Percentiles rank a stretch among this genome's conserved stretches.
Evolutionary conservation across 1,140 invertebrate species (phyloP).

Genomic region (Artemia franciscana): DNA sequence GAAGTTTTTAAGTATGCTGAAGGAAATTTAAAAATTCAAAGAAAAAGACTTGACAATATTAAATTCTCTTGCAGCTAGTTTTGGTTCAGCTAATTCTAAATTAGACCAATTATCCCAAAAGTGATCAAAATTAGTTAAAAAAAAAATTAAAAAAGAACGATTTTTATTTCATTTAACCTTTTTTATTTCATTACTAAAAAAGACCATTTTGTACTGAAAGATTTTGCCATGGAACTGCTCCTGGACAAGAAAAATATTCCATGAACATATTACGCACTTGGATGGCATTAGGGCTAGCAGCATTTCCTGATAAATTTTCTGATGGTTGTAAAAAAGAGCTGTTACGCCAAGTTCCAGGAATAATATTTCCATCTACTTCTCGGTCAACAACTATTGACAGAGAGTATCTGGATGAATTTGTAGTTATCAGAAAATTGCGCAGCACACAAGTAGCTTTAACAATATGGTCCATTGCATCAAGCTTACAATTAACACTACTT

Average conservation of each 20-base stretch:
- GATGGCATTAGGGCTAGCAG: background rate
- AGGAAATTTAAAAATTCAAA: no score
- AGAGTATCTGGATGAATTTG: background rate
- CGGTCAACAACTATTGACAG: background rate
- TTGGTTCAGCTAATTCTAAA: no score
- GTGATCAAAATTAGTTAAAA: no score
- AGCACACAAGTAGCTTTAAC: conserved; percentile 2
- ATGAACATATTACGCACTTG: background rate
- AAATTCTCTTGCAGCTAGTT: no score
- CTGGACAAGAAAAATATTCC: background rate
- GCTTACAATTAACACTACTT: background rate
- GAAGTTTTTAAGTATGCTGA: no score
- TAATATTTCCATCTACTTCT: background rate
- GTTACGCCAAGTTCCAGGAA: background rate
- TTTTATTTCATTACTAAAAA: no score
- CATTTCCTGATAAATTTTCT: background rate
- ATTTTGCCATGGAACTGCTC: background rate
- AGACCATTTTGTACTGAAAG: no score
- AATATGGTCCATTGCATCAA: background rate
- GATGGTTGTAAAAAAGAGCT: background rate
- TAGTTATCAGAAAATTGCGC: conserved; percentile 1
- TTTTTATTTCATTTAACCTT: no score
- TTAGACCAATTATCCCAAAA: no score
- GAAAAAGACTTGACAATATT: no score
- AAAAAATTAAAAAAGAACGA: no score